Evolutionary conservation across 2,113 vertebrate species (phyloP), one percentile per base, ranked within the genome.

Genomic region (Siphamia tubifer): DNA sequence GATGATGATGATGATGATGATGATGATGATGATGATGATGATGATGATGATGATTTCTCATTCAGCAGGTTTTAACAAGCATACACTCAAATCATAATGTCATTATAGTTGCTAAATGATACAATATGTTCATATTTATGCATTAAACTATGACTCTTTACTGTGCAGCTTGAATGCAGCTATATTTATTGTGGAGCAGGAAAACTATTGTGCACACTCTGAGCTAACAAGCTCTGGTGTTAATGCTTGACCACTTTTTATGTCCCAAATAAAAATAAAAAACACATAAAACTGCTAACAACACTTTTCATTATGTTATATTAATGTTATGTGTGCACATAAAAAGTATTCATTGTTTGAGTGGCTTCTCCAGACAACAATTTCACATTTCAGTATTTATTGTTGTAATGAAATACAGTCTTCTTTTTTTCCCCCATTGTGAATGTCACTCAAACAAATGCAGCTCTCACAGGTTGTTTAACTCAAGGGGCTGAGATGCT

Each of bases 291-390:
- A 58, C 61, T 24, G 4, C 34, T 27, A 48, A 36, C 17, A 27
- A 24, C 23, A 51, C 28, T 65, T 48, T 69, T 66, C 28, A 77
- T 77, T 38, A 58, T 15, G 21, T 47, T 19, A 48, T 25, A 58
- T 19, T 49, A 42, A 7, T n/a, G 39, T 40, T 52, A 80, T 35
- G 27, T 30, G 24, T 55, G 51, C 32, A 75, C 40, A 23, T 64
- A 51, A 79, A 71, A 72, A 47, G 34, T 11, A 53, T 2, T 54
- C 16, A 24, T 35, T 39, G 20, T 53, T 62, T 58, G n/a, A 48
- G 9, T 35, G 10, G 15, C 34, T 28, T 34, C 31, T 8, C 31
- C 42, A 24, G 42, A 7, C 9, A 24, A 5, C 5, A 24, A 23
- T 2, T 23, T 62, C 19, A 38, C 10, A 51, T 67, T 53, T 48